Conservation (phyloP, 2,888 invertebrate genomes). For the Lepidocyrtinus sp. region DNA sequence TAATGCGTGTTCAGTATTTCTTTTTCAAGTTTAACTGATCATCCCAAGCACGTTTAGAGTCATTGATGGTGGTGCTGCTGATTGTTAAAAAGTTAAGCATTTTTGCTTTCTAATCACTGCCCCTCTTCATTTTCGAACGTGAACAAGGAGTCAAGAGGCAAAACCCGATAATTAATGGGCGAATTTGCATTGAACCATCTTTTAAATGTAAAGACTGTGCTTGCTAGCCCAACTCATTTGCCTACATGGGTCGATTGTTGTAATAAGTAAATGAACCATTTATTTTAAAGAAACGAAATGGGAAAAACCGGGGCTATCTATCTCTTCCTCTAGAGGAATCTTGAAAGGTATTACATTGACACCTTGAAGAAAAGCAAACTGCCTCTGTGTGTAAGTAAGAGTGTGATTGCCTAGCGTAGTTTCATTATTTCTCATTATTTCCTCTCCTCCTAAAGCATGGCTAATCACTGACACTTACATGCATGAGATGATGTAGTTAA, state of each 20-base stretch:
- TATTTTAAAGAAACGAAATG: slow-evolving; percentile 23
- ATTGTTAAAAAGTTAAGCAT: slow-evolving; percentile 55
- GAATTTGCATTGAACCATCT: slow-evolving; percentile 60
- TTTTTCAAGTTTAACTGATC: neutral
- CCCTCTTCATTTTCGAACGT: slow-evolving; percentile 29
- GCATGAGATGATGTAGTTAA: slow-evolving; percentile 53
- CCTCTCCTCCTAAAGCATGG: slow-evolving; percentile 31
- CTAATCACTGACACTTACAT: slow-evolving; percentile 62
- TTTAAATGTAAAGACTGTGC: slow-evolving; percentile 59
- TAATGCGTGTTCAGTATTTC: neutral
- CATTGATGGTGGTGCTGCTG: slow-evolving; percentile 24
- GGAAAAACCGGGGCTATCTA: slow-evolving; percentile 46
- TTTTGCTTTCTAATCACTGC: slow-evolving; percentile 58
- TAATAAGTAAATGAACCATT: slow-evolving; percentile 59
- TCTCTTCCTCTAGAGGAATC: slow-evolving; percentile 26
- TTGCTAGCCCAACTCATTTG: neutral
- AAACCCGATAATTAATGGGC: slow-evolving; percentile 57
- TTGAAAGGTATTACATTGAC: slow-evolving; percentile 50
- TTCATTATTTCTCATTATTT: slow-evolving; percentile 8
- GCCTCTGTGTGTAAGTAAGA: neutral
- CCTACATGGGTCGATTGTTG: neutral
- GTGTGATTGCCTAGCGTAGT: slow-evolving; percentile 42
- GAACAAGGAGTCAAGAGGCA: neutral
- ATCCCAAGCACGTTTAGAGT: neutral
- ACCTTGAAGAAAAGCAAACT: slow-evolving; percentile 21